phyloP scores from a whole-genome alignment of 2,888 invertebrate species.

The Zelleria hepariella region DNA sequence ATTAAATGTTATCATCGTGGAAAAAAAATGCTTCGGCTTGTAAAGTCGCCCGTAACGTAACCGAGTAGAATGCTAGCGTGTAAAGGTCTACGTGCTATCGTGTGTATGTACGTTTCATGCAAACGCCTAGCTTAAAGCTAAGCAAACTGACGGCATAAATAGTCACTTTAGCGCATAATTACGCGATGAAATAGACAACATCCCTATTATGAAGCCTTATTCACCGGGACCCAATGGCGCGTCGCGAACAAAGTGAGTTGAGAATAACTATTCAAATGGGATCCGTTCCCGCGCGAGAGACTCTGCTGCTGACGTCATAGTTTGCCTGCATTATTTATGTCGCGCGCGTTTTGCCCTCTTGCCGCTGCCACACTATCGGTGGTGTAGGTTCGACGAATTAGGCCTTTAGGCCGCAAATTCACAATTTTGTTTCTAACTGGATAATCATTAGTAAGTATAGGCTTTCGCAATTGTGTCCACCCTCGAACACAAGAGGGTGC shows the following conservation, averaged over 20 bases:
- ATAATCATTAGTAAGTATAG: too few relatives aligned
- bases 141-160: background rate
- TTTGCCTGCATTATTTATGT: slow-evolving; percentile 59
- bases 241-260: slow-evolving; percentile 6
- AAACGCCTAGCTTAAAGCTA: background rate
- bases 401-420: too few relatives aligned
- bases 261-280: slow-evolving; percentile 39
- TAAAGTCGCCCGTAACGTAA: too few relatives aligned
- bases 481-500: too few relatives aligned
- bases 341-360: slow-evolving; percentile 27
- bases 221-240: slow-evolving; percentile 3
- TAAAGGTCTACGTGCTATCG: too few relatives aligned
- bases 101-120: background rate
- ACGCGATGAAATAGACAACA: background rate
- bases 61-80: too few relatives aligned
- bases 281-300: slow-evolving; percentile 34
- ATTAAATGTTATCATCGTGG: too few relatives aligned
- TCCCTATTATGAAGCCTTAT: background rate
- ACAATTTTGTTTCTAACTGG: too few relatives aligned
- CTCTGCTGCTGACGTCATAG: slow-evolving; percentile 55
- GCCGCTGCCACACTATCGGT: too few relatives aligned
- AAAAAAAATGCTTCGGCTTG: too few relatives aligned
- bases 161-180: background rate
- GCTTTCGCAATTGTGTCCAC: too few relatives aligned
- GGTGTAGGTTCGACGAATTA: too few relatives aligned